Conservation (phyloP, 2,888 invertebrate species). For the Cecidostiba fungosa region DNA sequence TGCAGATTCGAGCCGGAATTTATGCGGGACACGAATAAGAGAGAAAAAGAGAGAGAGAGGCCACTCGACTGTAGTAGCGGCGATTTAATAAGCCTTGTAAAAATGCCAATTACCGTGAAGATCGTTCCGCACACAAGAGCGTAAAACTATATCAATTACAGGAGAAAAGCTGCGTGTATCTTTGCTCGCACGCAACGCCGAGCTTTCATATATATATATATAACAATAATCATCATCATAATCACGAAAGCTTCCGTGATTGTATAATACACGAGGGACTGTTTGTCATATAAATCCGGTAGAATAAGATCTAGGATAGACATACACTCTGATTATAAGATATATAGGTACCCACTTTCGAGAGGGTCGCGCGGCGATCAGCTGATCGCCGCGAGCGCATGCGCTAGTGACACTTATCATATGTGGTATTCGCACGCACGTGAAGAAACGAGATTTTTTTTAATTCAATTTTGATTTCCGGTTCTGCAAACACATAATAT, state of each 20-base stretch:
- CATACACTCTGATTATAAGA: too few relatives aligned
- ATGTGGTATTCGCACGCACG: background rate
- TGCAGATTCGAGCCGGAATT: background rate
- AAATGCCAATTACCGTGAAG: background rate
- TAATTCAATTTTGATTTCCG: too few relatives aligned
- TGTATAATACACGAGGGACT: background rate
- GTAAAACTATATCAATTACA: background rate
- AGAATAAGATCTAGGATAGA: background rate
- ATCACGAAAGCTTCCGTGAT: constrained; percentile 4
- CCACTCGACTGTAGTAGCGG: background rate
- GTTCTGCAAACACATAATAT: too few relatives aligned
- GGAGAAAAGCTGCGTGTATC: background rate
- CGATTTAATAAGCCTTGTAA: background rate
- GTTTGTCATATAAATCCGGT: background rate
- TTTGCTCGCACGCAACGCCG: background rate
- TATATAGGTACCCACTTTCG: too few relatives aligned
- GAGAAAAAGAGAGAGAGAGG: background rate
- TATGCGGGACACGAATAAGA: background rate
- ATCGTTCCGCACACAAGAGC: background rate
- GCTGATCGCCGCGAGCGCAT: background rate
- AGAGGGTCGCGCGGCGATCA: background rate
- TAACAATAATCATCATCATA: background rate
- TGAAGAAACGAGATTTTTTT: background rate
- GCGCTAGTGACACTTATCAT: background rate
- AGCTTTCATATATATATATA: background rate